A percentile compares a stretch with the other conserved stretches of the same genome.
phyloP scores from a whole-genome alignment of 2,113 vertebrate species.

The Grammomys surdaster region DNA sequence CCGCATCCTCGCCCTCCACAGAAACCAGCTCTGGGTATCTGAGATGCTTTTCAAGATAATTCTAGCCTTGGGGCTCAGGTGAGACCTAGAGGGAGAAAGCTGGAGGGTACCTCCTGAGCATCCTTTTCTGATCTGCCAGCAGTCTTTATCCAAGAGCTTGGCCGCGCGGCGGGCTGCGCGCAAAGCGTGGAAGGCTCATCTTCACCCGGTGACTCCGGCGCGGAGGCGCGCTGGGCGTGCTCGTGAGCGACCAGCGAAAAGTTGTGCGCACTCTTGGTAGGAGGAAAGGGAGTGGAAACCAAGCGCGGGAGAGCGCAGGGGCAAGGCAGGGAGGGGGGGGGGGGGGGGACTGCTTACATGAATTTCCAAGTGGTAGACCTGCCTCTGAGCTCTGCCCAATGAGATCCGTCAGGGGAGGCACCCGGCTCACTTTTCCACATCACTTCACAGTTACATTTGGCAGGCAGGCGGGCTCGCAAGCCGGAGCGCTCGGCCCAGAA shows the following conservation, averaged over 20 bases:
- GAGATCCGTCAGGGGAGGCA: constrained; percentile 95
- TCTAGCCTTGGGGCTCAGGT: constrained; percentile 32
- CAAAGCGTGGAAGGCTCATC: constrained; percentile 29
- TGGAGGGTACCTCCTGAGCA: neutral
- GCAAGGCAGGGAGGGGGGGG: neutral
- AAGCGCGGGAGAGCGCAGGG: constrained; percentile 26
- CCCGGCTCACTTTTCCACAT: constrained; percentile 91
- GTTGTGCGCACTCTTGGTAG: constrained; percentile 76
- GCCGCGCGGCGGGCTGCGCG: neutral
- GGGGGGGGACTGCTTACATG: constrained; percentile 80
- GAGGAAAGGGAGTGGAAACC: constrained; percentile 23
- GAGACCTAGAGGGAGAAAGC: neutral
- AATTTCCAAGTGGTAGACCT: constrained; percentile 94
- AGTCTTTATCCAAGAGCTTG: neutral
- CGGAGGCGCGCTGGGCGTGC: constrained; percentile 69
- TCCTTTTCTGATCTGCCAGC: neutral
- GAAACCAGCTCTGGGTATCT: neutral
- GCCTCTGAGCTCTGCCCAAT: constrained; percentile 95
- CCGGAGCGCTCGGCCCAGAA: constrained; percentile 88
- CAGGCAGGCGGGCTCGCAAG: constrained; percentile 87
- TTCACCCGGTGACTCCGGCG: neutral
- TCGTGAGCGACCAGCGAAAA: constrained; percentile 71
- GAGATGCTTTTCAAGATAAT: neutral
- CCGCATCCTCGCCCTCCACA: neutral
- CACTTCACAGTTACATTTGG: constrained; percentile 93